Evolutionary conservation across 92 coral and sea anemone species (phyloP).

Genomic region (Hydrozoanthus gracilis): DNA sequence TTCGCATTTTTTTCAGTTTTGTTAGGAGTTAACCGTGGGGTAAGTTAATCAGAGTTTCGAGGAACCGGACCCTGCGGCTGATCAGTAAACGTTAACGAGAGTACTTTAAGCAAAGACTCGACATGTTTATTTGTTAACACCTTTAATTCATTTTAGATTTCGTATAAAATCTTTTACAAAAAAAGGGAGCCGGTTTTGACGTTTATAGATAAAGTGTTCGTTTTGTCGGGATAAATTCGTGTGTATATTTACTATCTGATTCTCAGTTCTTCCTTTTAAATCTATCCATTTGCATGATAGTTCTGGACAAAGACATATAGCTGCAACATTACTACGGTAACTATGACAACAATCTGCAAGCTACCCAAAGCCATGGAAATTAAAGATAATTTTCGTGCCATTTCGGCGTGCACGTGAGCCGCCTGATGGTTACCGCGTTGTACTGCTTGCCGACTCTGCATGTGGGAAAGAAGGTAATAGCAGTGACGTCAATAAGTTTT

Average conservation of each 20-base stretch:
- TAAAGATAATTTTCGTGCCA: constrained; percentile 59
- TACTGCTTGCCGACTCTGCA: constrained; percentile 62
- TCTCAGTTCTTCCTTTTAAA: not conserved
- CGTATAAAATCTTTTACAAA: too few relatives aligned
- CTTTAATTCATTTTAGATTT: too few relatives aligned
- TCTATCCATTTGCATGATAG: not conserved
- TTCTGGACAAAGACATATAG: constrained; percentile 59
- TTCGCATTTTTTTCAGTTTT: too few relatives aligned
- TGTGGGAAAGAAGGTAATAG: not conserved
- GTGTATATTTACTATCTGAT: not conserved
- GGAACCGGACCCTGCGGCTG: too few relatives aligned
- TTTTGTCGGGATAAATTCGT: not conserved
- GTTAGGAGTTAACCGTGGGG: too few relatives aligned
- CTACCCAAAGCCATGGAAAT: constrained; percentile 63
- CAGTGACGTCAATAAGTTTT: too few relatives aligned
- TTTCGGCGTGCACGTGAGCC: constrained; percentile 52
- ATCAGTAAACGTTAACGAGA: too few relatives aligned
- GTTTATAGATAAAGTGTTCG: too few relatives aligned
- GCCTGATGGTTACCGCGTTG: constrained; percentile 35
- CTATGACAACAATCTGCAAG: constrained; percentile 62
- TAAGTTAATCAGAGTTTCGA: too few relatives aligned
- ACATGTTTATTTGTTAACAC: too few relatives aligned
- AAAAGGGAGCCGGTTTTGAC: too few relatives aligned
- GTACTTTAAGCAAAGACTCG: too few relatives aligned
- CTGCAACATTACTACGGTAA: constrained; percentile 66